phyloP scores from a whole-genome alignment of 2,797 vertebrate genomes.

The Oophaga sylvatica region DNA sequence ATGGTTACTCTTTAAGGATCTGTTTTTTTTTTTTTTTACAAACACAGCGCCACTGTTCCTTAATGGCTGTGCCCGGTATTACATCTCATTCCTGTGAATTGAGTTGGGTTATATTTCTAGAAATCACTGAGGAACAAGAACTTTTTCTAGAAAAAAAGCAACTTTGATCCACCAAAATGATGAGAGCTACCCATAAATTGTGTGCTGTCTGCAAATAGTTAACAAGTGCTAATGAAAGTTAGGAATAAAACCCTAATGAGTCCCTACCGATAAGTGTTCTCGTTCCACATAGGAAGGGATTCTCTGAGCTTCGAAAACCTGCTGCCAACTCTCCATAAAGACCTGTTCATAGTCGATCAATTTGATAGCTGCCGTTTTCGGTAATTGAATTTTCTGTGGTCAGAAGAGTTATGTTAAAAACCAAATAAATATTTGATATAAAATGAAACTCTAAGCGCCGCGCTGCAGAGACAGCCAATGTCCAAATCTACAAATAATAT shows the following conservation, averaged over 20 bases:
- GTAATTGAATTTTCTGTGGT: slow-evolving; percentile 86
- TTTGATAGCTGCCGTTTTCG: slow-evolving; percentile 82
- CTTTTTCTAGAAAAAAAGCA: too few species aligned
- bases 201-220: neutral
- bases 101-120: neutral
- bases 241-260: slow-evolving; percentile 1
- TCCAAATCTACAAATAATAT: slow-evolving; percentile 31
- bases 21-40: neutral
- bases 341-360: slow-evolving; percentile 84
- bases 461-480: neutral
- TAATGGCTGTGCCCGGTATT: too few species aligned
- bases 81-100: neutral
- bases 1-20: neutral
- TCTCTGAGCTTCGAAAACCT: neutral
- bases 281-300: neutral
- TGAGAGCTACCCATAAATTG: neutral
- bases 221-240: neutral
- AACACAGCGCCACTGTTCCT: neutral
- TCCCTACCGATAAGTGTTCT: neutral
- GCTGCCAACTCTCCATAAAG: slow-evolving; percentile 81
- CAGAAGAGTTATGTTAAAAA: slow-evolving; percentile 82
- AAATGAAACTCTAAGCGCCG: slow-evolving; percentile 76
- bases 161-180: neutral
- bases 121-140: neutral
- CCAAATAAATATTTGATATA: slow-evolving; percentile 86